These are phyloP conservation scores for Psittacula echo DNA, from an alignment of 2,797 vertebrate genomes.

Conservation along the genomic window DNA sequence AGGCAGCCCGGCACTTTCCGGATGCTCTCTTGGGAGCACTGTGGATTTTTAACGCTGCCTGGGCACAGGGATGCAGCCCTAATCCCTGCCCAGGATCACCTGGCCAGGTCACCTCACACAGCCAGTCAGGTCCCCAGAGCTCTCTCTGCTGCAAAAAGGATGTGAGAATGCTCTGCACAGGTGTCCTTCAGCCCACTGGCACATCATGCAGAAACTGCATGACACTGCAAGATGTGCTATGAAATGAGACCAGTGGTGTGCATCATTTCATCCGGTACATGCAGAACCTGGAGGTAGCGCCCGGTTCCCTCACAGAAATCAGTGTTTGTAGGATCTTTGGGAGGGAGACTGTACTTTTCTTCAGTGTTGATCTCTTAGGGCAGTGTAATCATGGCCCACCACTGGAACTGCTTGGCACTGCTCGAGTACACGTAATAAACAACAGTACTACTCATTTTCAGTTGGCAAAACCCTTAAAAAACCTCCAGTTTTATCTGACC, in stretches of 20 bases:
- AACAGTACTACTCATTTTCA: background rate
- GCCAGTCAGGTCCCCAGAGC: background rate
- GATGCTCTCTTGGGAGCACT: fast-evolving
- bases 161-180: fast-evolving
- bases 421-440: background rate
- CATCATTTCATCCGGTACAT: fast-evolving
- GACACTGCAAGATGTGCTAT: background rate
- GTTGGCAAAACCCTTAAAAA: background rate
- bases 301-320: fast-evolving
- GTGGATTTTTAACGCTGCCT: fast-evolving
- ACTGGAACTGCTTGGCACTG: background rate
- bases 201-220: fast-evolving
- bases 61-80: background rate
- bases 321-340: fast-evolving
- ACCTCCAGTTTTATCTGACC: constrained; percentile 4
- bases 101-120: background rate
- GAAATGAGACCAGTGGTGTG: fast-evolving
- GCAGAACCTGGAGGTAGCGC: background rate
- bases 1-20: background rate
- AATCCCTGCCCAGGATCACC: background rate
- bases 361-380: background rate
- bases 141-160: background rate
- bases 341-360: background rate
- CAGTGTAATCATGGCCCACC: background rate
- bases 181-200: background rate